These are phyloP conservation scores for Haemorhous mexicanus DNA, from an alignment of 2,113 vertebrate genomes.

Conservation along the genomic window DNA sequence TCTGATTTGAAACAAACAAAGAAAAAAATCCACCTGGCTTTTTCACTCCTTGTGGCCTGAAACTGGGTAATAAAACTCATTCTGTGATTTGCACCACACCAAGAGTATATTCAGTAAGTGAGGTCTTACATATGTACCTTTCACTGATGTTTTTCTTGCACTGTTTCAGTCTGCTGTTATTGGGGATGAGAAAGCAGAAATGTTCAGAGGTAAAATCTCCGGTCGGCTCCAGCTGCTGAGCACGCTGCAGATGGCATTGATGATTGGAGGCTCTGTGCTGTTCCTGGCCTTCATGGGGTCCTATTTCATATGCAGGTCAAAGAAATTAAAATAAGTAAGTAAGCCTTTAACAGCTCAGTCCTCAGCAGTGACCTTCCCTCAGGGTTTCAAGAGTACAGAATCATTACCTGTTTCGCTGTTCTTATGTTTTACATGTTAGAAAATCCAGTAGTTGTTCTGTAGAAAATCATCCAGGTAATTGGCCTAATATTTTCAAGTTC, in stretches of 20 bases:
- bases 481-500: background rate
- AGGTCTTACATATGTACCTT: background rate
- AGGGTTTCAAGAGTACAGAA: background rate
- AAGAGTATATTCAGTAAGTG: background rate
- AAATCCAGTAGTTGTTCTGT: background rate
- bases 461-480: background rate
- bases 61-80: background rate
- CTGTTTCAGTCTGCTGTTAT: slow-evolving; percentile 82
- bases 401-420: background rate
- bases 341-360: background rate
- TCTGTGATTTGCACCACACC: background rate
- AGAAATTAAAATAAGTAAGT: slow-evolving; percentile 65
- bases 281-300: slow-evolving; percentile 73
- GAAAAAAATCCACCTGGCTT: fast-evolving
- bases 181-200: slow-evolving; percentile 81
- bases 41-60: background rate
- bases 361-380: background rate
- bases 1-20: background rate
- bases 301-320: slow-evolving; percentile 65
- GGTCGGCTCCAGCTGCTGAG: slow-evolving; percentile 71
- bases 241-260: slow-evolving; percentile 67
- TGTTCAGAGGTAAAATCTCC: slow-evolving; percentile 79
- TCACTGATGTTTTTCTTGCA: background rate
- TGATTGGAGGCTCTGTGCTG: slow-evolving; percentile 70
- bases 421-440: background rate